Evolutionary conservation across 1,140 invertebrate species (phyloP).

Genomic region (Caerostris darwini): DNA sequence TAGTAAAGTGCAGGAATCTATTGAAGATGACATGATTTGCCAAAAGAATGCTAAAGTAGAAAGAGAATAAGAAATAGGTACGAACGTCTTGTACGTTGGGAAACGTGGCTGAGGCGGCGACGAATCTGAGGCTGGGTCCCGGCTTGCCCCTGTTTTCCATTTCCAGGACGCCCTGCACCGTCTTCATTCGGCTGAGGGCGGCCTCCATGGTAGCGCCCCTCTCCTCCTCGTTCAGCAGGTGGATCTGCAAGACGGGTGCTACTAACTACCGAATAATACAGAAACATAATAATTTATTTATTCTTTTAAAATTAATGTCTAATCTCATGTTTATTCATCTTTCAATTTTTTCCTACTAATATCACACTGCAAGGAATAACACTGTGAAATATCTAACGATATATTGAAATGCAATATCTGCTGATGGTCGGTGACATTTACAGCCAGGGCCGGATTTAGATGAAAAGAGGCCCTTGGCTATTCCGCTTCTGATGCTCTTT

Average conservation of each 20-base stretch:
- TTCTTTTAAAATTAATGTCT: neutral
- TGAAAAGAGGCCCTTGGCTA: no score
- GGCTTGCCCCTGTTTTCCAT: conserved; percentile 63
- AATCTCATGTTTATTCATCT: no score
- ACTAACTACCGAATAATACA: neutral
- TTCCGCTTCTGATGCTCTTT: no score
- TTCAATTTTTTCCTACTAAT: no score
- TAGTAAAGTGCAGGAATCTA: no score
- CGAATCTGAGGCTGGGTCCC: conserved; percentile 84
- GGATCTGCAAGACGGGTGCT: conserved; percentile 32
- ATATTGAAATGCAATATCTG: no score
- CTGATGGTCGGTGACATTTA: no score
- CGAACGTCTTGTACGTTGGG: conserved; percentile 88
- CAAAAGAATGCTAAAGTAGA: neutral
- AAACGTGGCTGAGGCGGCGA: conserved; percentile 90
- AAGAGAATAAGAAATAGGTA: neutral
- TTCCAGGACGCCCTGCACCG: conserved; percentile 46
- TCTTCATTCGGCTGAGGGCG: conserved; percentile 89
- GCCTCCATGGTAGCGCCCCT: conserved; percentile 90
- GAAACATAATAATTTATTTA: neutral
- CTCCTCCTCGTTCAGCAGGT: conserved; percentile 81
- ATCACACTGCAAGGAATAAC: no score
- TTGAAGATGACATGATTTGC: no score
- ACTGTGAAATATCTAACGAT: no score
- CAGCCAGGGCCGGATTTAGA: no score